Conservation (phyloP, 1,140 invertebrate species). For the Zaprionus taronus region DNA sequence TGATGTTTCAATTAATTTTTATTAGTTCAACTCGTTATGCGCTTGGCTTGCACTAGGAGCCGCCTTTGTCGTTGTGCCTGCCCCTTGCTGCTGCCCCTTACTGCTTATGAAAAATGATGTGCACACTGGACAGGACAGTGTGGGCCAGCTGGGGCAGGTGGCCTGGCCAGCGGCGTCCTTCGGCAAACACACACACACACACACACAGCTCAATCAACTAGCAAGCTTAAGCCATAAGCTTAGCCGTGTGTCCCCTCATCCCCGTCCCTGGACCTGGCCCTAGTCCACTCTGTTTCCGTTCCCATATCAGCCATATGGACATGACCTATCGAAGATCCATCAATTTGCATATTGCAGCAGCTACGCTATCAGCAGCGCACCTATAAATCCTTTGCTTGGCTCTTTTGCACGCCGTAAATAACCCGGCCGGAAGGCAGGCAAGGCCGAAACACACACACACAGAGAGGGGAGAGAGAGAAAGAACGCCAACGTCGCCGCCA, state of each 20-base stretch:
- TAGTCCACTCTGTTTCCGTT: background rate
- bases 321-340: constrained; percentile 78
- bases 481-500: constrained; percentile 67
- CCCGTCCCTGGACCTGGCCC: no score
- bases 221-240: constrained; percentile 67
- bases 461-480: background rate
- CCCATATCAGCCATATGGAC: constrained; percentile 59
- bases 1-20: constrained; percentile 83
- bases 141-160: constrained; percentile 9
- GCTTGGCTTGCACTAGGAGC: constrained; percentile 16
- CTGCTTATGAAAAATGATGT: constrained; percentile 65
- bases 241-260: constrained; percentile 19
- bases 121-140: constrained; percentile 8
- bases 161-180: background rate
- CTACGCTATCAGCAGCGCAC: constrained; percentile 52
- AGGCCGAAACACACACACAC: constrained; percentile 31
- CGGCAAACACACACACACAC: background rate
- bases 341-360: constrained; percentile 78
- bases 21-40: constrained; percentile 68
- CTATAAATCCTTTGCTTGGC: constrained; percentile 75
- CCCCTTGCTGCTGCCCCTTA: background rate
- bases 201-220: constrained; percentile 66
- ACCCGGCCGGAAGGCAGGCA: constrained; percentile 42
- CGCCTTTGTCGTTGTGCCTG: background rate
- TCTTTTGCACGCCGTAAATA: constrained; percentile 80